Conservation (phyloP, 92 coral and sea anemone species). For the Phenganax stokvisi region DNA sequence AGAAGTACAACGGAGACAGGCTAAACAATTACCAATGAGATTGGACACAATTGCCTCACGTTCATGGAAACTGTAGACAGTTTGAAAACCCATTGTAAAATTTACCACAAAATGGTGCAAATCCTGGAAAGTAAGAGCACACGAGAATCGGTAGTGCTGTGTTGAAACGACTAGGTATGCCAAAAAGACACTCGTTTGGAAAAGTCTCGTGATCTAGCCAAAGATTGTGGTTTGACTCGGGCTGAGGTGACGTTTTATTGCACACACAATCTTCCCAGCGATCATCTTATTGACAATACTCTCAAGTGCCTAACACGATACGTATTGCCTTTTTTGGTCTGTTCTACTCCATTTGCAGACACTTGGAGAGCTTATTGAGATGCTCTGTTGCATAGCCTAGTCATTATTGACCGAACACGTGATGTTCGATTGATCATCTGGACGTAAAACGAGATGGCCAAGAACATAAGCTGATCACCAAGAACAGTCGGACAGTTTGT, state of each 20-base stretch:
- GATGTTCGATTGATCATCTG: no score
- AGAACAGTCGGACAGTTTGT: slow-evolving; percentile 24
- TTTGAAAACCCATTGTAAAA: background rate
- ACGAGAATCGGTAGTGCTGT: background rate
- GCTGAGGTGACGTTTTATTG: background rate
- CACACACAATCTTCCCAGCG: background rate
- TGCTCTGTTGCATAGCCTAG: slow-evolving; percentile 9
- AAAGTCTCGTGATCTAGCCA: background rate
- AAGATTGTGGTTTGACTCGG: background rate
- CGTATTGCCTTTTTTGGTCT: slow-evolving; percentile 24
- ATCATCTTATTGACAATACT: background rate
- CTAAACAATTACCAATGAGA: slow-evolving; percentile 8
- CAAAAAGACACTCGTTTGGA: background rate
- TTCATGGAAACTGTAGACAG: background rate
- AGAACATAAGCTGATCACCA: background rate
- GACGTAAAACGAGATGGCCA: no score
- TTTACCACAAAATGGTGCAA: slow-evolving; percentile 25
- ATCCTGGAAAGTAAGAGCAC: slow-evolving; percentile 14
- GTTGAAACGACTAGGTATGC: slow-evolving; percentile 3
- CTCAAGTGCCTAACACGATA: slow-evolving; percentile 12
- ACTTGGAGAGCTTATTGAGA: slow-evolving; percentile 17
- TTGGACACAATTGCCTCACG: background rate
- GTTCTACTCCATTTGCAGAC: slow-evolving; percentile 18
- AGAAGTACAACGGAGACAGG: slow-evolving; percentile 19
- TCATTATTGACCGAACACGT: background rate